Conservation (phyloP, 2,113 vertebrate species). For the Holacanthus passer region DNA sequence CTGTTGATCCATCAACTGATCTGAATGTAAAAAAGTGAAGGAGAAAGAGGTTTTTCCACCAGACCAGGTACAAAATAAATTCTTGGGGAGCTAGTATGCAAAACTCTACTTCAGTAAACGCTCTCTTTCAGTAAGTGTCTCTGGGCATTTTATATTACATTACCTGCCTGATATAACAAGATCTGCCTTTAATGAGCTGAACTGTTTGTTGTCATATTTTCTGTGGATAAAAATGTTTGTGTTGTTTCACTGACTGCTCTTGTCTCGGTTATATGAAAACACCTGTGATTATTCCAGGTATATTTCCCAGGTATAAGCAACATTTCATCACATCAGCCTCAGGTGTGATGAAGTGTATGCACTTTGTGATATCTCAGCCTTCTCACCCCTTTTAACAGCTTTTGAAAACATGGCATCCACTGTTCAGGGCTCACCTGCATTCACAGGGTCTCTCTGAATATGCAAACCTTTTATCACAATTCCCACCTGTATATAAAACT, state of each 20-base stretch:
- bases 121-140: background rate
- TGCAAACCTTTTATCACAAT: background rate
- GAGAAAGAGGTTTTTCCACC: background rate
- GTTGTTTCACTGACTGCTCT: background rate
- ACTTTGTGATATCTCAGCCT: background rate
- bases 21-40: background rate
- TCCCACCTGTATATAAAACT: background rate
- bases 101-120: background rate
- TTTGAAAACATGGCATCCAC: background rate
- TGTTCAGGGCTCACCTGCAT: background rate
- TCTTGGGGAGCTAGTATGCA: background rate
- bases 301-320: background rate
- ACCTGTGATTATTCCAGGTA: no score
- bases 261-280: background rate
- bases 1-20: background rate
- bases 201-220: background rate
- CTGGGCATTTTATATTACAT: background rate
- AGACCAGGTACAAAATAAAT: no score
- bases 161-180: background rate
- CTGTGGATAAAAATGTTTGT: no score
- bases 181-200: background rate
- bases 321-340: background rate
- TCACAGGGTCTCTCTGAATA: no score
- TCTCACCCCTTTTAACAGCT: background rate
- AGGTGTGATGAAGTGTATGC: background rate